These are phyloP conservation scores for Liopterus haemorrhoidalis DNA, from an alignment of 2,888 invertebrate genomes.

Conservation along the genomic window DNA sequence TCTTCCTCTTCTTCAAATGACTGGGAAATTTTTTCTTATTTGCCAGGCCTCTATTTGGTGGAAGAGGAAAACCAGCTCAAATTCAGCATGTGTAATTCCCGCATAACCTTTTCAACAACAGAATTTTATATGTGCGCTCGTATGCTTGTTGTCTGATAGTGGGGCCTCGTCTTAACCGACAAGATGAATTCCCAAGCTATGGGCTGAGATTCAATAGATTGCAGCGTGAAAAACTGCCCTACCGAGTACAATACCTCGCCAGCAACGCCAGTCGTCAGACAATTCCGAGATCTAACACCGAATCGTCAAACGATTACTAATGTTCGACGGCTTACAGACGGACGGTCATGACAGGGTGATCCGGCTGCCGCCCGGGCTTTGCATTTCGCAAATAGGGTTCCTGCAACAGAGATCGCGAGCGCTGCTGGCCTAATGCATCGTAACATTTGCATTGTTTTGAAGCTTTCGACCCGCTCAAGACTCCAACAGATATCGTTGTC, in stretches of 20 bases:
- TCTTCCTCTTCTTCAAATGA: too few species aligned
- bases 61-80: too few species aligned
- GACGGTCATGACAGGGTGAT: constrained; percentile 31
- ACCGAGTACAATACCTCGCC: constrained; percentile 57
- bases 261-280: constrained; percentile 57
- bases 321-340: constrained; percentile 37
- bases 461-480: constrained; percentile 37
- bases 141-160: too few species aligned
- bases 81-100: too few species aligned
- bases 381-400: constrained; percentile 41
- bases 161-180: neutral
- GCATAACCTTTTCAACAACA: too few species aligned
- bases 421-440: constrained; percentile 43
- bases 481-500: constrained; percentile 43
- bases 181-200: constrained; percentile 43
- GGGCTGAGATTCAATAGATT: constrained; percentile 58
- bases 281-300: constrained; percentile 55
- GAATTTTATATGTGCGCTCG: too few species aligned
- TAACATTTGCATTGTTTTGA: constrained; percentile 45
- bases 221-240: constrained; percentile 56
- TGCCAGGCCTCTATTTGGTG: too few species aligned
- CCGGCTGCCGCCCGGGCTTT: constrained; percentile 40
- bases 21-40: too few species aligned
- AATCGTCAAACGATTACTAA: constrained; percentile 41
- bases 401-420: constrained; percentile 41